These are phyloP conservation scores for Anniella stebbinsi DNA, from an alignment of 2,797 vertebrate species.

Conservation along the genomic window DNA sequence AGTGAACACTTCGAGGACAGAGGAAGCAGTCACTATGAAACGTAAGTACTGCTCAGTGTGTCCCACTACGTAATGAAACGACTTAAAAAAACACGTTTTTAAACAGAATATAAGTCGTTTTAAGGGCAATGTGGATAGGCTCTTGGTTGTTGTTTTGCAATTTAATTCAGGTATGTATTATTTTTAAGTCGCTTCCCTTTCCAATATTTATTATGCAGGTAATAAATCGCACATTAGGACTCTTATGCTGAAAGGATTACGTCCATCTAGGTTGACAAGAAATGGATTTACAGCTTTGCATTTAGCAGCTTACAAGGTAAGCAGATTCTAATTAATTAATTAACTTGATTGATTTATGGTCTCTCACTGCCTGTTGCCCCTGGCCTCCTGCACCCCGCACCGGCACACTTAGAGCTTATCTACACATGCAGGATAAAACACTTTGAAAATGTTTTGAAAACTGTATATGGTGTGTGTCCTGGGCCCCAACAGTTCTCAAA, in stretches of 20 bases:
- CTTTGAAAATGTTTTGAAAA: too few relatives aligned
- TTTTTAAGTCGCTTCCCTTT: slow-evolving; percentile 23
- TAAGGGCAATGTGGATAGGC: too few relatives aligned
- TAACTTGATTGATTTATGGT: not conserved
- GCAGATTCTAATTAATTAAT: slow-evolving; percentile 30
- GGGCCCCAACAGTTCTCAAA: too few relatives aligned
- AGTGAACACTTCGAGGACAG: too few relatives aligned
- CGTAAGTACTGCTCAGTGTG: too few relatives aligned
- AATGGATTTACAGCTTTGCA: slow-evolving; percentile 96
- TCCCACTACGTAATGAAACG: too few relatives aligned
- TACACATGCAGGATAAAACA: too few relatives aligned
- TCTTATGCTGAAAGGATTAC: slow-evolving; percentile 92
- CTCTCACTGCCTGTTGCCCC: not conserved
- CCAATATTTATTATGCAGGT: slow-evolving; percentile 79
- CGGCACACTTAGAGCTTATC: too few relatives aligned
- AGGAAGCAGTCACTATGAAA: too few relatives aligned
- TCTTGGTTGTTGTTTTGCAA: not conserved
- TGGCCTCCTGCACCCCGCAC: not conserved
- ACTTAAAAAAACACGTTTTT: too few relatives aligned
- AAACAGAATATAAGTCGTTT: too few relatives aligned
- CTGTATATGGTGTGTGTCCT: too few relatives aligned
- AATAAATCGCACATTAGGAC: slow-evolving; percentile 90
- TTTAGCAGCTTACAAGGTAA: slow-evolving; percentile 92
- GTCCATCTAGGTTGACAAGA: slow-evolving; percentile 89
- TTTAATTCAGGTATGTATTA: not conserved